These are phyloP conservation scores for Terrapene triunguis DNA, from an alignment of 2,113 vertebrate species.

Conservation along the genomic window DNA sequence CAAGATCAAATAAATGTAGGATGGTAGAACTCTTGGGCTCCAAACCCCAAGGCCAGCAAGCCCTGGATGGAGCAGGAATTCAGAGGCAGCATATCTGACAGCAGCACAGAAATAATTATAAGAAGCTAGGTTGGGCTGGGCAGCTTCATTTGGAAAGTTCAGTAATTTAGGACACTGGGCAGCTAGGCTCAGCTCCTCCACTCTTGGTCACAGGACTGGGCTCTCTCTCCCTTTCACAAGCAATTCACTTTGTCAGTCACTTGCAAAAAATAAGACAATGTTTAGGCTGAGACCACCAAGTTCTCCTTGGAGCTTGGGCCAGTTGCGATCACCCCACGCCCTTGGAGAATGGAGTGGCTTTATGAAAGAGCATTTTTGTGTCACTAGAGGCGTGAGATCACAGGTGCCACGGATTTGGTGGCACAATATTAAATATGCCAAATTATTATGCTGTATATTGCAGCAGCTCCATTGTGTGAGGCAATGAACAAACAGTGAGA, in stretches of 20 bases:
- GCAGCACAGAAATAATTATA: background rate
- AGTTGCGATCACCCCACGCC: background rate
- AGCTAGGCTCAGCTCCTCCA: slow-evolving; percentile 31
- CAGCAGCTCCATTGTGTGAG: background rate
- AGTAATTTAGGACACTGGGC: background rate
- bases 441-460: background rate
- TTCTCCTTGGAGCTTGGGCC: slow-evolving; percentile 4
- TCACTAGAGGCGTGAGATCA: background rate
- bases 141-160: background rate
- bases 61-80: background rate
- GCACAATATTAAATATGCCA: background rate
- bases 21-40: background rate
- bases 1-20: background rate
- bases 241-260: slow-evolving; percentile 48
- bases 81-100: background rate
- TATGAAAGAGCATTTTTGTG: background rate
- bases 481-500: background rate
- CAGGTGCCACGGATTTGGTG: background rate
- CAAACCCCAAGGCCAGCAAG: background rate
- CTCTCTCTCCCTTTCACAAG: slow-evolving; percentile 60
- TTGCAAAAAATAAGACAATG: slow-evolving; percentile 34
- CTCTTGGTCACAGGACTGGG: slow-evolving; percentile 57
- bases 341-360: background rate
- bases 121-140: background rate
- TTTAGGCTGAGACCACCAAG: slow-evolving; percentile 37